Evolutionary conservation across 2,113 vertebrate species (phyloP).

Genomic region (Brachyhypopomus occidentalis): DNA sequence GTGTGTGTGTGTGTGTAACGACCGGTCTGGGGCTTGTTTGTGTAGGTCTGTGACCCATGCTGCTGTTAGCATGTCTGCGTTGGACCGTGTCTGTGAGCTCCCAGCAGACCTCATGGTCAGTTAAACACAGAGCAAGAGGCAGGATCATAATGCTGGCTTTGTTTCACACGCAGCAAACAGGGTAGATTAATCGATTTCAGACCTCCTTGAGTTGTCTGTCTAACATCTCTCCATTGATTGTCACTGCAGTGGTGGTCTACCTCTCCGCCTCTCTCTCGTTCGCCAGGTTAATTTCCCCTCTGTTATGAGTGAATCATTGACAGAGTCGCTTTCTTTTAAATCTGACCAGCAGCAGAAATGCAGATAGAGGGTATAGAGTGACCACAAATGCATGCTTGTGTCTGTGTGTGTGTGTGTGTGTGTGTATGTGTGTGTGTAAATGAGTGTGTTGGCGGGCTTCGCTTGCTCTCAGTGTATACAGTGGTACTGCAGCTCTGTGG

Average conservation of each 20-base stretch:
- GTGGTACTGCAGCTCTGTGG: conserved; percentile 23
- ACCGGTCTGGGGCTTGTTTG: conserved; percentile 12
- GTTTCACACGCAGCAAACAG: not conserved
- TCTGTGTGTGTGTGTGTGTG: not conserved
- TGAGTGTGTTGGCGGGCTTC: not conserved
- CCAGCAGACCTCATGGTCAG: conserved; percentile 2
- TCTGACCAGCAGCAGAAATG: conserved; percentile 1
- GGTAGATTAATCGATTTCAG: conserved; percentile 29
- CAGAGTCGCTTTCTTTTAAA: conserved; percentile 4
- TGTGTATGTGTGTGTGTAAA: conserved; percentile 9
- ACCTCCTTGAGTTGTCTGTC: conserved; percentile 30
- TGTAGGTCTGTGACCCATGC: not conserved
- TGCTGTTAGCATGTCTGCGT: not conserved
- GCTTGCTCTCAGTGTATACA: not conserved
- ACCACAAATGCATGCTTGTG: conserved; percentile 21
- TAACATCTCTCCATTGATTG: conserved; percentile 37
- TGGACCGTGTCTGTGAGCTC: not conserved
- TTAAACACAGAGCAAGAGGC: not conserved
- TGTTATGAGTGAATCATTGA: conserved; percentile 26
- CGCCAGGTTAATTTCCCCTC: not conserved
- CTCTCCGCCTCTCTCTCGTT: conserved; percentile 11
- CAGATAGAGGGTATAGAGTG: conserved; percentile 26
- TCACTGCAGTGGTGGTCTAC: conserved; percentile 9
- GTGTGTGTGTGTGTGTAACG: not conserved
- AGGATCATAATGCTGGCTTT: not conserved